Conservation (phyloP, 2,888 invertebrate species). For the Zaprionus bogoriensis region DNA sequence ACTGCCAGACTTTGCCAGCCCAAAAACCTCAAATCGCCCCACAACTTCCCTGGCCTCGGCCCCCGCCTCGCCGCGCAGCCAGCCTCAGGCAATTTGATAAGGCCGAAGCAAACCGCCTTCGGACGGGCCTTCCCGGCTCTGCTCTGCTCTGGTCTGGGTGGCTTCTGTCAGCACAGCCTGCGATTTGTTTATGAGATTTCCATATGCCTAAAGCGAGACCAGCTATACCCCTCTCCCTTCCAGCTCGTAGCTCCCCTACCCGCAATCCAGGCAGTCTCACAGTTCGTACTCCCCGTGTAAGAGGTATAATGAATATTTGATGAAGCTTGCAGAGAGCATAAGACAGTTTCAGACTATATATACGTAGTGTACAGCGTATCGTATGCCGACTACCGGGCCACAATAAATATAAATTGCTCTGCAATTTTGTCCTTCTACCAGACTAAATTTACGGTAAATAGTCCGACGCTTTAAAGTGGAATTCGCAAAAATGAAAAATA, state of each 20-base stretch:
- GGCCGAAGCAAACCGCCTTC: slow-evolving; percentile 7
- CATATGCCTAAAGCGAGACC: slow-evolving; percentile 28
- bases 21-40: too few species aligned
- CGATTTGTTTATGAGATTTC: slow-evolving; percentile 57
- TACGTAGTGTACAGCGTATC: background rate
- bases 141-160: slow-evolving; percentile 7
- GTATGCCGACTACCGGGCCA: background rate
- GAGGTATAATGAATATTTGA: slow-evolving; percentile 46
- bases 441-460: background rate
- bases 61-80: background rate
- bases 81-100: slow-evolving; percentile 42
- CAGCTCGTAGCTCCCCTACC: background rate
- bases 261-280: background rate
- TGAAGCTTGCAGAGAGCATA: slow-evolving; percentile 26
- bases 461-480: slow-evolving; percentile 12
- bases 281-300: slow-evolving; percentile 1
- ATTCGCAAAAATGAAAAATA: background rate
- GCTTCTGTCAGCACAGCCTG: slow-evolving; percentile 46
- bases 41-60: background rate
- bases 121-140: background rate
- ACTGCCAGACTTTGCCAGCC: too few species aligned
- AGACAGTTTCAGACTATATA: background rate
- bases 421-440: slow-evolving; percentile 11
- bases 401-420: slow-evolving; percentile 35
- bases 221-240: background rate